phyloP scores from a whole-genome alignment of 2,888 invertebrate species.

The Folsomia manolachei region DNA sequence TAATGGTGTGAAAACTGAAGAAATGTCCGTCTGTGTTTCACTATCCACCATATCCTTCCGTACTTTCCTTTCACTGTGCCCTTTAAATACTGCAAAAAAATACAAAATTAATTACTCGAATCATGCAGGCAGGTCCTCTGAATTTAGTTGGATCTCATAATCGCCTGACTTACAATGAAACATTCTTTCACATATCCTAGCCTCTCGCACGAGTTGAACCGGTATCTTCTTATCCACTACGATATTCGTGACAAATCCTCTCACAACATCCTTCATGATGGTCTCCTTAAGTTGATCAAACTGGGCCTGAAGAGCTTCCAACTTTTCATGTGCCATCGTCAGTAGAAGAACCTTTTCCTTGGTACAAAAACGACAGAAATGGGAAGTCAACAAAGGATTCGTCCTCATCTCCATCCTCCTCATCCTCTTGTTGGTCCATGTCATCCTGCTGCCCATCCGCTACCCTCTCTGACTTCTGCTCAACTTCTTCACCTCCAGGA shows the following conservation, averaged over 20 bases:
- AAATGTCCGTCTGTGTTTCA: background rate
- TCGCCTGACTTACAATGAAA: conserved; percentile 2
- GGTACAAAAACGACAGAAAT: conserved; percentile 2
- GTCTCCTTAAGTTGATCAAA: conserved; percentile 9
- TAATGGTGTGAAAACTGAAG: background rate
- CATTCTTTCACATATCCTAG: background rate
- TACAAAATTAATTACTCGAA: too few species aligned
- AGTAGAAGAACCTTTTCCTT: conserved; percentile 2
- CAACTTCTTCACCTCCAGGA: background rate
- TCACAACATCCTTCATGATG: conserved; percentile 5
- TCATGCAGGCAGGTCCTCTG: too few species aligned
- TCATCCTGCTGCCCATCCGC: background rate
- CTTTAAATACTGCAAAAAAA: conserved; percentile 9
- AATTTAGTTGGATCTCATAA: too few species aligned
- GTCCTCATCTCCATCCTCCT: background rate
- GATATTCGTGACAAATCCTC: conserved; percentile 12
- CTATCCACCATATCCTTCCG: background rate
- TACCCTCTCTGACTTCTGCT: background rate
- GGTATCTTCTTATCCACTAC: conserved; percentile 5
- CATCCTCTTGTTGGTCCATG: background rate
- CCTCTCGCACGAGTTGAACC: background rate
- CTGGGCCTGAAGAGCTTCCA: background rate
- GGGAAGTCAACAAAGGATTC: conserved; percentile 11
- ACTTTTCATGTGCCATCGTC: background rate
- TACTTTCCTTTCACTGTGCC: background rate